Conservation (phyloP, 1,140 invertebrate species). For the Aphis craccivora region DNA sequence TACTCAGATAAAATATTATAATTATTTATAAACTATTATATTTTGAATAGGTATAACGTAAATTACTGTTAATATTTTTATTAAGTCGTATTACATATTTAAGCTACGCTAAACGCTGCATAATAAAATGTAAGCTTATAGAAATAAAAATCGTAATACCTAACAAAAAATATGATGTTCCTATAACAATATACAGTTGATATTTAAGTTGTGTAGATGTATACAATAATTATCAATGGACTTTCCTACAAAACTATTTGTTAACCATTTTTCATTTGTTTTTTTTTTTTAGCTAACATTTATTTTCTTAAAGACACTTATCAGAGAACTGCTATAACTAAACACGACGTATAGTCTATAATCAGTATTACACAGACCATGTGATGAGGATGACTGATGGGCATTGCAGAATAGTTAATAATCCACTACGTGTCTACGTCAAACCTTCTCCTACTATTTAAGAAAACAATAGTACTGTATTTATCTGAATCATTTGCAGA, state of each 20-base stretch:
- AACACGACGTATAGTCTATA: not conserved
- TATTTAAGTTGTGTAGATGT: not conserved
- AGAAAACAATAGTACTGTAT: not conserved
- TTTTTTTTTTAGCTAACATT: not conserved
- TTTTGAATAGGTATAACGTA: too few relatives aligned
- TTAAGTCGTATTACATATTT: too few relatives aligned
- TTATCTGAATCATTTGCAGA: not conserved
- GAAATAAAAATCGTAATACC: not conserved
- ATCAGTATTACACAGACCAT: not conserved
- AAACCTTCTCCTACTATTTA: not conserved
- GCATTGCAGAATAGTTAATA: not conserved
- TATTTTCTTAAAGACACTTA: not conserved
- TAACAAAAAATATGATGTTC: not conserved
- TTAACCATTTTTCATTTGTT: not conserved
- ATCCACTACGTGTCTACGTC: not conserved
- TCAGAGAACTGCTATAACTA: not conserved
- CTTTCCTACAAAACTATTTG: not conserved
- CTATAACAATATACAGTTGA: not conserved
- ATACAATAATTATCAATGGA: not conserved
- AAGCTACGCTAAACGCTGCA: too few relatives aligned
- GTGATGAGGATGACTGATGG: not conserved
- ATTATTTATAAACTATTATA: too few relatives aligned
- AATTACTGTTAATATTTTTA: too few relatives aligned
- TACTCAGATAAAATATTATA: too few relatives aligned
- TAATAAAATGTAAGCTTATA: not conserved